Evolutionary conservation across 53 echinoderm and acorn worm species (phyloP).

Genomic region (Holothuria leucospilota): DNA sequence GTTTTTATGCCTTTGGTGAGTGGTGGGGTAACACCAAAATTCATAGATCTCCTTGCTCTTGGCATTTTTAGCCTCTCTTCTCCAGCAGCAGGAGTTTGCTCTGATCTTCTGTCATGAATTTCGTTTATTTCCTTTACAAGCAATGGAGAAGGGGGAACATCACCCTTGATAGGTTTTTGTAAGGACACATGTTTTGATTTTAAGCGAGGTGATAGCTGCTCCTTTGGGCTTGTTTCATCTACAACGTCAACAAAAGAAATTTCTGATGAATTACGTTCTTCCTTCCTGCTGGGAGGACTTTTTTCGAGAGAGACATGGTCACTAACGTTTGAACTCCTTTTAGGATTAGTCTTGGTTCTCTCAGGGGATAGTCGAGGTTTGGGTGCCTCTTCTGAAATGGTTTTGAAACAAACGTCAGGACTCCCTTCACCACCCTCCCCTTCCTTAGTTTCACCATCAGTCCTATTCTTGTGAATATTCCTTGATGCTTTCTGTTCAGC

Average conservation of each 20-base stretch:
- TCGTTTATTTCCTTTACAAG: constrained; percentile 20
- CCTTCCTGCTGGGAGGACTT: not conserved
- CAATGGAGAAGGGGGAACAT: constrained; percentile 1
- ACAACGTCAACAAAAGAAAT: not conserved
- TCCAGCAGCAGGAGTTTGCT: too few species aligned
- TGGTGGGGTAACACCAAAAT: constrained; percentile 34
- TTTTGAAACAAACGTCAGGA: not conserved
- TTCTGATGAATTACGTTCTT: not conserved
- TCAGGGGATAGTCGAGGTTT: not conserved
- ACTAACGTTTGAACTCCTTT: not conserved
- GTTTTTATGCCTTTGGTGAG: constrained; percentile 26
- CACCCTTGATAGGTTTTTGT: not conserved
- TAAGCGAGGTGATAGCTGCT: not conserved
- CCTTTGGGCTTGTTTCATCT: constrained; percentile 18
- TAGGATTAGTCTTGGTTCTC: not conserved
- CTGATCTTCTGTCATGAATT: not conserved
- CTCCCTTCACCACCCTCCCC: not conserved
- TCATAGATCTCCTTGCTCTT: not conserved
- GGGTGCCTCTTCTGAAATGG: constrained; percentile 18
- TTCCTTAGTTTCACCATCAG: not conserved
- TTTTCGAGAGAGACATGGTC: not conserved
- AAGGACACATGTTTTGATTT: not conserved
- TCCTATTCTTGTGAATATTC: not conserved
- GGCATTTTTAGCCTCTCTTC: constrained; percentile 1
- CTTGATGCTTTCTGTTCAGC: too few species aligned